Evolutionary conservation across 2,113 vertebrate genomes (phyloP).

Genomic region (Rhizomys pruinosus): DNA sequence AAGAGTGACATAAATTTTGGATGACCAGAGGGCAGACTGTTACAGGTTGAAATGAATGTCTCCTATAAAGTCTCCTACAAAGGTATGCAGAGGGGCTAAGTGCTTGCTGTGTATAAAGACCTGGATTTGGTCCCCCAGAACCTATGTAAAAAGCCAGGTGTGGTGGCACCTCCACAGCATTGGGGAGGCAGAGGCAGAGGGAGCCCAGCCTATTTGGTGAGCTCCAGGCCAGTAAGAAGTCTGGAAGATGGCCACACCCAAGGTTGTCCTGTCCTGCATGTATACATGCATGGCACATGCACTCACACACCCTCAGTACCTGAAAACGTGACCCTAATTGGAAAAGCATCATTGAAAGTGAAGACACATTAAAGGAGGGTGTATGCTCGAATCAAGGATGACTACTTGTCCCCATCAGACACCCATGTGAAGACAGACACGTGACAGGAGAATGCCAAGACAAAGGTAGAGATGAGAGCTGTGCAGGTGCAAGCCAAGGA

Average conservation of each 20-base stretch:
- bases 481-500: not conserved
- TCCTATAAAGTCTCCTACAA: not conserved
- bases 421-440: conserved; percentile 39
- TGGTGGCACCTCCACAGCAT: not conserved
- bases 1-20: conserved; percentile 1
- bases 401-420: not conserved
- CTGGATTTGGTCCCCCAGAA: not conserved
- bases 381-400: not conserved
- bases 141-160: not conserved
- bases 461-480: conserved; percentile 20
- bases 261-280: not conserved
- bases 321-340: conserved; percentile 31
- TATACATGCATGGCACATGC: too few species aligned
- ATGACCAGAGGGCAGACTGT: not conserved
- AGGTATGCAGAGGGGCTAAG: not conserved
- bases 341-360: conserved; percentile 27
- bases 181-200: not conserved
- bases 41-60: not conserved
- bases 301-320: not conserved
- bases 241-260: too few species aligned
- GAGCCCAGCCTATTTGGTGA: not conserved
- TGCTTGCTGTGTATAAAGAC: not conserved
- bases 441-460: conserved; percentile 21
- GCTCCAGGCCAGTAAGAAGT: not conserved
- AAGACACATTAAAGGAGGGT: not conserved